Evolutionary conservation across 2,113 vertebrate species (phyloP).

Genomic region (Hiodon alosoides): DNA sequence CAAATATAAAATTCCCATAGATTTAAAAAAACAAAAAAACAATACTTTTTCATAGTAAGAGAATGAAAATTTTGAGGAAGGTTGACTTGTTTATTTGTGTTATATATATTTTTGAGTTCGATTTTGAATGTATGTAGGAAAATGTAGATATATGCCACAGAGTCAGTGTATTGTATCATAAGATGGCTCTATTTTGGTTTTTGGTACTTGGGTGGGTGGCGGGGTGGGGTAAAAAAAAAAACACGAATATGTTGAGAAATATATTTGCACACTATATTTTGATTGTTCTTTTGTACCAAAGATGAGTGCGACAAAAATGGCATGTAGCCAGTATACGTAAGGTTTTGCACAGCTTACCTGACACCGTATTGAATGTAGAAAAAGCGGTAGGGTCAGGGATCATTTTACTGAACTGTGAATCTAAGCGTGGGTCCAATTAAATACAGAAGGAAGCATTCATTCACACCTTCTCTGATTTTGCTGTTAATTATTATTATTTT

Average conservation of each 20-base stretch:
- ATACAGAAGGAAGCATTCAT: slow-evolving; percentile 93
- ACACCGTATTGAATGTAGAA: slow-evolving; percentile 99
- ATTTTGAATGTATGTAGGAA: slow-evolving; percentile 95
- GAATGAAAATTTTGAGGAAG: slow-evolving; percentile 35
- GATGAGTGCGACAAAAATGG: slow-evolving; percentile 99
- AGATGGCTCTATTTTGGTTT: slow-evolving; percentile 82
- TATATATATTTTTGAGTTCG: slow-evolving; percentile 80
- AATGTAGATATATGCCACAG: slow-evolving; percentile 99
- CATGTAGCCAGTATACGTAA: slow-evolving; percentile 98
- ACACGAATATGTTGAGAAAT: slow-evolving; percentile 66
- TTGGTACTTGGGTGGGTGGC: slow-evolving; percentile 56
- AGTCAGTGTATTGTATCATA: slow-evolving; percentile 97
- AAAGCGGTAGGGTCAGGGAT: slow-evolving; percentile 88
- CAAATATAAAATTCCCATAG: slow-evolving; percentile 10
- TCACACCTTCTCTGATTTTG: slow-evolving; percentile 67
- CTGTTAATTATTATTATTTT: background rate
- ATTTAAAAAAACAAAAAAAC: slow-evolving; percentile 46
- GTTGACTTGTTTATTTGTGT: slow-evolving; percentile 69
- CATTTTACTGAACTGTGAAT: slow-evolving; percentile 96
- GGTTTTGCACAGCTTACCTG: slow-evolving; percentile 99
- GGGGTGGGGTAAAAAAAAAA: slow-evolving; percentile 7
- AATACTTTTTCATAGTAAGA: slow-evolving; percentile 50
- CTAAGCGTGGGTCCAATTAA: slow-evolving; percentile 97
- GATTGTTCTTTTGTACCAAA: slow-evolving; percentile 98
- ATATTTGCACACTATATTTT: slow-evolving; percentile 99